phyloP scores from a whole-genome alignment of 2,888 invertebrate species.

The Homarus gammarus region DNA sequence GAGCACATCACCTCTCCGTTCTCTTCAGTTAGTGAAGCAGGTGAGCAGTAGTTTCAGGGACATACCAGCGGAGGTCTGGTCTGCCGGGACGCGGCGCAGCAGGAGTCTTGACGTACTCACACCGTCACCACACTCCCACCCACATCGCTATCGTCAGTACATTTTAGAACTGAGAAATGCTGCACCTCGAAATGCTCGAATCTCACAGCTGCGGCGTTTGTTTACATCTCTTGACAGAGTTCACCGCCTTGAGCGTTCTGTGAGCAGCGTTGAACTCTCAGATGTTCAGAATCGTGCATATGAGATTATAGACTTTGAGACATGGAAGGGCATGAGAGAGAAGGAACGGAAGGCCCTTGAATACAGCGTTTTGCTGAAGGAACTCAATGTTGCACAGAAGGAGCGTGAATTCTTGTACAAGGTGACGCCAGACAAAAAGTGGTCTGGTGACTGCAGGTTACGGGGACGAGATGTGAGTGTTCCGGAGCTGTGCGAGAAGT shows the following conservation, averaged over 20 bases:
- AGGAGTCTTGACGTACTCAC: slow-evolving; percentile 69
- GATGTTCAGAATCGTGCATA: slow-evolving; percentile 53
- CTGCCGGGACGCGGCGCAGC: slow-evolving; percentile 52
- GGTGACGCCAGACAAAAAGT: slow-evolving; percentile 74
- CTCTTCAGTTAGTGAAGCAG: slow-evolving; percentile 66
- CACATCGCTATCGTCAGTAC: slow-evolving; percentile 70
- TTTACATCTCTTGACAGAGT: slow-evolving; percentile 74
- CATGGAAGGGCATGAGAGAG: slow-evolving; percentile 74
- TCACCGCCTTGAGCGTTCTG: slow-evolving; percentile 71
- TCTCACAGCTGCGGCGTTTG: slow-evolving; percentile 67
- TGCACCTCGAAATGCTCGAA: slow-evolving; percentile 69
- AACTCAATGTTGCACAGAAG: slow-evolving; percentile 72
- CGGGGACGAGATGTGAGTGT: slow-evolving; percentile 69
- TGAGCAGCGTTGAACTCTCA: slow-evolving; percentile 70
- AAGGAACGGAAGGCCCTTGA: slow-evolving; percentile 75
- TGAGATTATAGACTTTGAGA: slow-evolving; percentile 73
- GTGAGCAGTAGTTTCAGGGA: slow-evolving; percentile 71
- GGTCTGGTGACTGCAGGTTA: slow-evolving; percentile 72
- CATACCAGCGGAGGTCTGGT: slow-evolving; percentile 62
- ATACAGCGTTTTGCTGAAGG: slow-evolving; percentile 70
- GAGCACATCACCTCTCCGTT: slow-evolving; percentile 68
- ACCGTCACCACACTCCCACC: slow-evolving; percentile 69
- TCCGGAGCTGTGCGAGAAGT: slow-evolving; percentile 63
- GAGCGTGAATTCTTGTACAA: slow-evolving; percentile 73
- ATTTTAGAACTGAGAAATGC: slow-evolving; percentile 72